Evolutionary conservation across 2,797 vertebrate species (phyloP).

Genomic region (Muscicapa striata): DNA sequence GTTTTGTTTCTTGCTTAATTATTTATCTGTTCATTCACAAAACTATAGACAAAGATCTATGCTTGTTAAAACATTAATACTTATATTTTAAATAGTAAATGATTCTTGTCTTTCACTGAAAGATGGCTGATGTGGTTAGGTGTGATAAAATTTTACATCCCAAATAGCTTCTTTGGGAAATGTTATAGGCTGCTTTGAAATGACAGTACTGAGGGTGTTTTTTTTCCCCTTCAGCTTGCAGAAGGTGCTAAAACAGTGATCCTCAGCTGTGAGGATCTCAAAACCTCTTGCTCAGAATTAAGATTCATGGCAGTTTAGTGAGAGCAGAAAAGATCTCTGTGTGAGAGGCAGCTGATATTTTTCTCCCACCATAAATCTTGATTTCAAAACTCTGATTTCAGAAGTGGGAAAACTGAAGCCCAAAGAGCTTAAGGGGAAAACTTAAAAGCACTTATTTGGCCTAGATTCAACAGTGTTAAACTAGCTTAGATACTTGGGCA

Average conservation of each 20-base stretch:
- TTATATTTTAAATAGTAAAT: neutral
- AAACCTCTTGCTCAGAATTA: conserved; percentile 67
- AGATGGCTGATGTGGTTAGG: conserved; percentile 1
- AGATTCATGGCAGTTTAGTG: conserved; percentile 58
- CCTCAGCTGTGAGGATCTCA: conserved; percentile 65
- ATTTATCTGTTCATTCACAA: neutral
- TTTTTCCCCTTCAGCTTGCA: conserved; percentile 49
- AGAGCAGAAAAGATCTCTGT: conserved; percentile 55
- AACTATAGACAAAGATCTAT: neutral
- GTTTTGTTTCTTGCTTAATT: neutral
- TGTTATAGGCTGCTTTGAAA: conserved; percentile 53
- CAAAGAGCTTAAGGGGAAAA: conserved; percentile 64
- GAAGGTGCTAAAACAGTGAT: conserved; percentile 68
- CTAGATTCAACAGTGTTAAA: conserved; percentile 65
- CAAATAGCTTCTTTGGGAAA: conserved; percentile 20
- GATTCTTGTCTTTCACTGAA: conserved; percentile 1
- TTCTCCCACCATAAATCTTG: conserved; percentile 63
- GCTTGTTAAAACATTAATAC: neutral
- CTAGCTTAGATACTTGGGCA: conserved; percentile 42
- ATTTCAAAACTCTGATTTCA: conserved; percentile 68
- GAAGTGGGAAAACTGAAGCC: conserved; percentile 66
- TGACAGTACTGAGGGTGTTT: neutral
- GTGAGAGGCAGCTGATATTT: conserved; percentile 69
- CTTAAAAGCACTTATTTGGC: conserved; percentile 71
- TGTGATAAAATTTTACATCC: conserved; percentile 27